Base-by-base conservation (phyloP, 2,888 invertebrate genomes). In the Polyommatus icarus region DNA sequence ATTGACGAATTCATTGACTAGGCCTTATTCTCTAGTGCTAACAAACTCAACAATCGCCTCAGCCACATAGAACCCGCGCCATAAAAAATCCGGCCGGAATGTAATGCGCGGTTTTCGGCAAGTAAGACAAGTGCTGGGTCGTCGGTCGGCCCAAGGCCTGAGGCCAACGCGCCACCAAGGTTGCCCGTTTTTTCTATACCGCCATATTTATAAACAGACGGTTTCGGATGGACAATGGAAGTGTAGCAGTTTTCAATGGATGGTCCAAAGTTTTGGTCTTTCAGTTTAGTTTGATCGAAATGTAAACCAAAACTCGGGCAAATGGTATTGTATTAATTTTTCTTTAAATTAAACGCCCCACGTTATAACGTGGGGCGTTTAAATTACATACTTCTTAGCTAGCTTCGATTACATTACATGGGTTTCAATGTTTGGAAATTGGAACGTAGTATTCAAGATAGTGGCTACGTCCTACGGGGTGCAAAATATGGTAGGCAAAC, bases 101-200 rank as follows among this genome's bases (percentile, higher is more conserved):
- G 50, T 67, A 20, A 76, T 76, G 67, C 71, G 71, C 76, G 71
- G 71, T 87, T 86, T 93, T 92, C 87, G 91, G 91, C 91, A 87
- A 87, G 85, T 83, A 84, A 82, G 86, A 84, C 85, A 81, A 85
- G 85, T 89, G 90, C 91, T 92, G 86, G 92, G 90, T 93, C 92
- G 91, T 85, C 87, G 93, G 85, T 89, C 87, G 87, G 83, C 80
- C 84, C 93, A 93, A 93, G 93, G 93, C 84, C 83, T 86, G 87
- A 90, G 84, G 90, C 91, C 84, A 85, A 83, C 79, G 80, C 78
- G 76, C 71, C 36, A 59, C 79, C 81, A 82, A 82, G 82, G 82
- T 78, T 82, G 79, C 71, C 79, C 67, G 24, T 77, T 57, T 77
- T 79, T 81, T 81, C 79, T 78, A 77, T 32, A 67, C 71, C 29